These are phyloP conservation scores for Onchidella celtica DNA, from an alignment of 2,888 invertebrate species.

Conservation along the genomic window DNA sequence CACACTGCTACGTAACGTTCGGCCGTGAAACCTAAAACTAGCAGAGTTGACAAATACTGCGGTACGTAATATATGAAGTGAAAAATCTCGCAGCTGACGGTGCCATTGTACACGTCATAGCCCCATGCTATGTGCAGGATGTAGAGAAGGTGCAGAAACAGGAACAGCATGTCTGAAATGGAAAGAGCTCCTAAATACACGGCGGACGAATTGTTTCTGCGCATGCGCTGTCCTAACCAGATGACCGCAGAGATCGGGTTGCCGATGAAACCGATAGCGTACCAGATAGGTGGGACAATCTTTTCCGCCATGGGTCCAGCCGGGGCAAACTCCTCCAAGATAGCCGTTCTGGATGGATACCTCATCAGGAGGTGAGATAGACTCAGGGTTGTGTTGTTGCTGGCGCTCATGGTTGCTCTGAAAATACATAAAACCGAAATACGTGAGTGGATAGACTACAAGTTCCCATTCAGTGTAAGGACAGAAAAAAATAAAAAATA, in stretches of 20 bases:
- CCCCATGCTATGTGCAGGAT: constrained; percentile 70
- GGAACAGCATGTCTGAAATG: constrained; percentile 73
- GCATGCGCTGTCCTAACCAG: constrained; percentile 76
- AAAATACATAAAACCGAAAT: not conserved
- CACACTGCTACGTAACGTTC: constrained; percentile 72
- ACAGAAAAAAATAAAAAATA: too few species aligned
- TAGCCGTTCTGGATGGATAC: constrained; percentile 35
- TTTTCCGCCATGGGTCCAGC: constrained; percentile 69
- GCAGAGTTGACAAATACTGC: constrained; percentile 70
- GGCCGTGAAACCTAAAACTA: constrained; percentile 73
- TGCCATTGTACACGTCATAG: constrained; percentile 55
- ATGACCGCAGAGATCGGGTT: constrained; percentile 76
- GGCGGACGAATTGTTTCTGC: constrained; percentile 78
- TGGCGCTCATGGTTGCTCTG: constrained; percentile 36
- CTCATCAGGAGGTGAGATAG: constrained; percentile 31
- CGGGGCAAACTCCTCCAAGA: constrained; percentile 65
- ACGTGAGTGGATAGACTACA: too few species aligned
- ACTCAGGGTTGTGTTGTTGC: constrained; percentile 38
- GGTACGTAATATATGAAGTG: constrained; percentile 62
- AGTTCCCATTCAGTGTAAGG: too few species aligned
- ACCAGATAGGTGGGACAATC: constrained; percentile 76
- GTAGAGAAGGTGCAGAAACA: constrained; percentile 68
- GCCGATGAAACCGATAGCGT: constrained; percentile 74
- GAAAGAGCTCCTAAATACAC: constrained; percentile 77
- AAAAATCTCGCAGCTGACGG: constrained; percentile 63